Evolutionary conservation across 2,888 invertebrate species (phyloP), one percentile per base, ranked within the genome.

Genomic region (Harmothoe impar): DNA sequence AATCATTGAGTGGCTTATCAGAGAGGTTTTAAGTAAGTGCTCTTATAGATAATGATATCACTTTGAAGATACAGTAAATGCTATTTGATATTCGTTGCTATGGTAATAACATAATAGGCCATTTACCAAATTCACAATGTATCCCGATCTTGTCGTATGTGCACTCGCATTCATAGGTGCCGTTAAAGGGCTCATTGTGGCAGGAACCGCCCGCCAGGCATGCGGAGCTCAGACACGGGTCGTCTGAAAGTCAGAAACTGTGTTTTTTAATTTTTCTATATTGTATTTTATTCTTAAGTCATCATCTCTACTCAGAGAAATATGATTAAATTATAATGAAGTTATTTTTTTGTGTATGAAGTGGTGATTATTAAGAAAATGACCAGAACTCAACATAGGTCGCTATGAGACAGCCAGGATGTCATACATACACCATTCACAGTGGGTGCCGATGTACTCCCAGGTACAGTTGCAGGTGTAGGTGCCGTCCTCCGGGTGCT

Each of bases 141-240:
- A 84, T 51, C 1, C 84, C 84, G 10, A 84, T 72, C 84, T 51
- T 35, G 84, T 84, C 84, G 23, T 84, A 84, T 84, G 84, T 84
- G 33, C 84, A 84, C 23, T 84, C 84, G 25, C 84, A 84, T 17
- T 23, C 29, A 23, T 84, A 84, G 10, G 84, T 84, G 84, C 84
- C 84, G 25, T 84, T 84, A 3, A n/a, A 3, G 0, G 35, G 23
- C 23, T 84, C 84, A 35, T 84, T 51, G 43, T 25, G n/a, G 20
- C 84, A 84, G 23, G 84, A n/a, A 20, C 43, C 35, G 29, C 51
- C 51, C 0, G 35, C 0, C 12, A 84, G 23, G 25, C 84, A 84
- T 7, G 84, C 33, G 23, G 5, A 33, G 33, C 84, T 84, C n/a
- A 84, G 33, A n/a, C 84, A 84, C 10, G 84, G 84, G 29, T 84